Conservation (phyloP, 2,113 vertebrate genomes). For the Passer domesticus region DNA sequence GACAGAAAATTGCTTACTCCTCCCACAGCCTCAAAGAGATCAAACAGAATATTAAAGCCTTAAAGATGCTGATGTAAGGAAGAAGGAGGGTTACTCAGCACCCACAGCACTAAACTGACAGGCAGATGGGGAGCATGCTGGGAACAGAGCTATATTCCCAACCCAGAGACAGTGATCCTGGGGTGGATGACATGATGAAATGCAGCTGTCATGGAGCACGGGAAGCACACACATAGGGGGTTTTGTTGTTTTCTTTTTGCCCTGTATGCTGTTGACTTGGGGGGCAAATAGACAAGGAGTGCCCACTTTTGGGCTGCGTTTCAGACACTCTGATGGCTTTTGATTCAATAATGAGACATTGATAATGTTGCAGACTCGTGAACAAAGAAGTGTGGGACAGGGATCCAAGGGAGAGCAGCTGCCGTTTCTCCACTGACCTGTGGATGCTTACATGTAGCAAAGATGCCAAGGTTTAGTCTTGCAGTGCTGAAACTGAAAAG, state of each 20-base stretch:
- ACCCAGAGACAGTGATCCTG: not conserved
- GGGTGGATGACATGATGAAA: not conserved
- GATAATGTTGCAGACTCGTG: not conserved
- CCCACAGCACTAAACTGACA: not conserved
- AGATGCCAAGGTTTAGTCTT: not conserved
- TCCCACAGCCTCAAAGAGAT: conserved; percentile 6
- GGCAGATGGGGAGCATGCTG: not conserved
- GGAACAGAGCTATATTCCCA: not conserved
- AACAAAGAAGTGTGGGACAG: not conserved
- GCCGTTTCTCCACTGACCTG: not conserved
- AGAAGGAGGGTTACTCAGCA: conserved; percentile 5
- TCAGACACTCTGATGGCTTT: not conserved
- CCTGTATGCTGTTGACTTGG: not conserved
- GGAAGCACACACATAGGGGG: not conserved
- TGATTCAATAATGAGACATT: not conserved
- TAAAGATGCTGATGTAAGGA: conserved; percentile 1
- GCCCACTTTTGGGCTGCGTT: not conserved
- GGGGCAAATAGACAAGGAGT: not conserved
- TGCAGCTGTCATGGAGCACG: not conserved
- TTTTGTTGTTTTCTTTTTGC: not conserved
- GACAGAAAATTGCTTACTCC: conserved; percentile 7
- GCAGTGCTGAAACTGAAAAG: not conserved
- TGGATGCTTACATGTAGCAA: fast-evolving
- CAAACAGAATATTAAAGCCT: conserved; percentile 34
- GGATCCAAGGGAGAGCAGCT: not conserved